A percentile compares a stretch with the other conserved stretches of the same genome.
Conservation (phyloP, 2,113 vertebrate species). For the Aldabrachelys gigantea region DNA sequence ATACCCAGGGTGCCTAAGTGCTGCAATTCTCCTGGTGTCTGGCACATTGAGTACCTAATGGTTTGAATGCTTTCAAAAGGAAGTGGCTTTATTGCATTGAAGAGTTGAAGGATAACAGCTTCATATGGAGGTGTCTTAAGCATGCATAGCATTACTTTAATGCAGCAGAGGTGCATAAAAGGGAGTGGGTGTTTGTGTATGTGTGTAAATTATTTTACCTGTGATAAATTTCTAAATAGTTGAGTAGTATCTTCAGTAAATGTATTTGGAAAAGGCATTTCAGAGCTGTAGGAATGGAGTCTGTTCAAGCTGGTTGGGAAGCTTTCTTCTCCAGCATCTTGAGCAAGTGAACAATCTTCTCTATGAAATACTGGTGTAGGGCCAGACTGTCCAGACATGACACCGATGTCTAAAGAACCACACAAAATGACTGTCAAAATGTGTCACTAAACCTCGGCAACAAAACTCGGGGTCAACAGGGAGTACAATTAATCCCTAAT, state of each 20-base stretch:
- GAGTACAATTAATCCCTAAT: background rate
- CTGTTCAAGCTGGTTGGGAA: background rate
- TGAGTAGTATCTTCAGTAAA: background rate
- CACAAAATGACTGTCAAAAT: background rate
- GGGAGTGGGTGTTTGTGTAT: background rate
- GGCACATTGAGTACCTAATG: background rate
- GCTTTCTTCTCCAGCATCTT: background rate
- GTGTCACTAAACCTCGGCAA: background rate
- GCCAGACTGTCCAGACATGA: background rate
- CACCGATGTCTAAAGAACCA: background rate
- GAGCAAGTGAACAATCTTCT: background rate
- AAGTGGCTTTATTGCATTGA: background rate
- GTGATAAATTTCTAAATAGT: background rate
- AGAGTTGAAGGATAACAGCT: background rate
- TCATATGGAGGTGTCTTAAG: slow-evolving; percentile 25
- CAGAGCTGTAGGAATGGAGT: slow-evolving; percentile 1
- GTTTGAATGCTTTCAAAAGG: background rate
- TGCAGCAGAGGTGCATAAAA: background rate
- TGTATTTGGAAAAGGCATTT: slow-evolving; percentile 3
- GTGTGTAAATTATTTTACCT: background rate
- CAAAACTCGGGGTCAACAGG: background rate
- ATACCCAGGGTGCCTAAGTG: background rate
- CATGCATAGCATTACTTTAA: slow-evolving; percentile 25
- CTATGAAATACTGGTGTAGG: background rate
- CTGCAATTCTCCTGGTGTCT: slow-evolving; percentile 10